Evolutionary conservation across 2,113 vertebrate species (phyloP), one percentile per base, ranked within the genome.

Genomic region (Pithys albifrons): DNA sequence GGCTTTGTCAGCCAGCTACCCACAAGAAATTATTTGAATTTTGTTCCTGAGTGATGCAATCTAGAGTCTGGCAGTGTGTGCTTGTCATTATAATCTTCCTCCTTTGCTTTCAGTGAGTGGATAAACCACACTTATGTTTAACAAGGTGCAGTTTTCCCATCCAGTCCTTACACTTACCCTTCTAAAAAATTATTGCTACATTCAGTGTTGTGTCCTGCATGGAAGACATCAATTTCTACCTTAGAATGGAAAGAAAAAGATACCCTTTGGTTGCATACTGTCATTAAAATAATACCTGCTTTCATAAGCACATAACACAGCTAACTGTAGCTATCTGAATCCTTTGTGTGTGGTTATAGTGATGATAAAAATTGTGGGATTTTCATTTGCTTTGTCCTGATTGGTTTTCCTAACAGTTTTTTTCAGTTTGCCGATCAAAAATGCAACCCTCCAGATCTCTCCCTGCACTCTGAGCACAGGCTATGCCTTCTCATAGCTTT

Each of bases 1-100:
- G 46, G 25, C 66, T 96, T 94, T 82, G 55, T 96, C 93, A 95
- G 37, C 80, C 59, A 89, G 37, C 87, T 96, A 74, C 93, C 92
- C 79, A 79, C 33, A 87, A 93, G 58, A 94, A 93, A 39, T 75
- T 57, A 31, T 88, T 92, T 84, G 37, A 88, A 75, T 96, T 95
- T 85, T 84, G 16, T 93, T 95, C 89, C 82, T 89, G 82, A 96
- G 49, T 93, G 89, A 73, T 95, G 83, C 43, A 86, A 64, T 88
- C 72, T 45, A 10, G 59, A 74, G 91, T 91, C 89, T 88, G 74
- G 79, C 64, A 91, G 64, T 29, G 67, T 71, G 46, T 62, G 57
- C 45, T 88, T 82, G 73, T 95, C 69, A 83, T 91, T 45, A 55
- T 74, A 54, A 57, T 92, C 93, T 97, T 95, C 75, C 80, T 79